Conservation (phyloP, 2,888 invertebrate species). For the Acanthosepion pharaonis region DNA sequence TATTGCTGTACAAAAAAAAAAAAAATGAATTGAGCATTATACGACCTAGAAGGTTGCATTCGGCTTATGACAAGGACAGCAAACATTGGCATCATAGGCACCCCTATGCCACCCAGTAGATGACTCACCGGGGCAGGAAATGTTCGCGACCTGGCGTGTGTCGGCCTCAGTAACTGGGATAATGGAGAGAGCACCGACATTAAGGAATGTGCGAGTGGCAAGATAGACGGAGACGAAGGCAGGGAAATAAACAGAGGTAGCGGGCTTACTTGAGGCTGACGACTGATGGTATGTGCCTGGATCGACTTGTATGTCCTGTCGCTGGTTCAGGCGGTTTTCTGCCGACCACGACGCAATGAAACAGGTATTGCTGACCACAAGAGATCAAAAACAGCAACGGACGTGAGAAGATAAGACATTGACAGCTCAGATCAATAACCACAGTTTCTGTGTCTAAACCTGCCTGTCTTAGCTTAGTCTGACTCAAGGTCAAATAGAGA, state of each 20-base stretch:
- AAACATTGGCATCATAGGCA: background rate
- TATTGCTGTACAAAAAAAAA: too few relatives aligned
- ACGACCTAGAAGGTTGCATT: background rate
- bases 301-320: background rate
- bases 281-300: background rate
- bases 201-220: background rate
- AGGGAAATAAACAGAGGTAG: background rate
- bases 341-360: background rate
- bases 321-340: background rate
- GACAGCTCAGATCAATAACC: background rate
- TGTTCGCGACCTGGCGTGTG: background rate
- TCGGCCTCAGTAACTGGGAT: background rate
- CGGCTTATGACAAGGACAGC: background rate
- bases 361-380: background rate
- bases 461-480: too few relatives aligned
- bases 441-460: background rate
- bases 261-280: background rate
- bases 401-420: background rate
- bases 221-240: background rate
- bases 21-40: too few relatives aligned
- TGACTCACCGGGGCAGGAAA: background rate
- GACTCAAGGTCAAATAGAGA: too few relatives aligned
- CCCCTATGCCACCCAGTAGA: background rate
- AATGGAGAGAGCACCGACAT: background rate
- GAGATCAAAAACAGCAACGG: background rate